These are phyloP conservation scores for Orthosia gracilis DNA, from an alignment of 2,888 invertebrate genomes.

Conservation along the genomic window DNA sequence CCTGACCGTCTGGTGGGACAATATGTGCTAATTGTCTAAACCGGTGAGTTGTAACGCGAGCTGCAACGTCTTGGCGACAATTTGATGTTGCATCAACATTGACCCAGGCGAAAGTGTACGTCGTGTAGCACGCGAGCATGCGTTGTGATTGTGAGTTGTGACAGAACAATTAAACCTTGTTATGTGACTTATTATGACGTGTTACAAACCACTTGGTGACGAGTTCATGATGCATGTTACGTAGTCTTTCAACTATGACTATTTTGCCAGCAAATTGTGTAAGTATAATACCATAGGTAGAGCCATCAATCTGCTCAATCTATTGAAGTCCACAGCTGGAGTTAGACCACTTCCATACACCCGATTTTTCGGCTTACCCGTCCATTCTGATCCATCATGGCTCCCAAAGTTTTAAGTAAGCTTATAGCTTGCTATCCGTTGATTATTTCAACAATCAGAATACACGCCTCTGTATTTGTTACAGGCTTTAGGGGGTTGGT, in stretches of 20 bases:
- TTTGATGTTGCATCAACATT: conserved; percentile 72
- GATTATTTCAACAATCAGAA: too few relatives aligned
- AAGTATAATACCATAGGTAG: neutral
- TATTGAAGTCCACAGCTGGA: neutral
- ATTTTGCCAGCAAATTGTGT: neutral
- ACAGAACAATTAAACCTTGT: conserved; percentile 76
- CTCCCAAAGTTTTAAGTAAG: neutral
- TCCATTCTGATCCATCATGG: too few relatives aligned
- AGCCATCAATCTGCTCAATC: neutral
- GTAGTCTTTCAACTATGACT: neutral
- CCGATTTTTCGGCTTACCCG: neutral
- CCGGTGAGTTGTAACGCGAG: conserved; percentile 55
- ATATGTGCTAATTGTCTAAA: conserved; percentile 73
- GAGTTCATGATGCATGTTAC: conserved; percentile 4
- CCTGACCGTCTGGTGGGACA: conserved; percentile 52
- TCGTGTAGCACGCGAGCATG: conserved; percentile 53
- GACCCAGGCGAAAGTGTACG: conserved; percentile 74
- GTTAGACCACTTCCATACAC: neutral
- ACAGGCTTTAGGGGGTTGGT: too few relatives aligned
- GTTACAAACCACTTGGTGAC: conserved; percentile 13
- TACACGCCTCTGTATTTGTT: too few relatives aligned
- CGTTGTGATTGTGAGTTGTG: conserved; percentile 75
- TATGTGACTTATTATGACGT: conserved; percentile 61
- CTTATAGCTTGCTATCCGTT: too few relatives aligned
- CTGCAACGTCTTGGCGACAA: conserved; percentile 58